These are phyloP conservation scores for Melanophora roralis DNA, from an alignment of 2,888 invertebrate genomes.

Conservation along the genomic window DNA sequence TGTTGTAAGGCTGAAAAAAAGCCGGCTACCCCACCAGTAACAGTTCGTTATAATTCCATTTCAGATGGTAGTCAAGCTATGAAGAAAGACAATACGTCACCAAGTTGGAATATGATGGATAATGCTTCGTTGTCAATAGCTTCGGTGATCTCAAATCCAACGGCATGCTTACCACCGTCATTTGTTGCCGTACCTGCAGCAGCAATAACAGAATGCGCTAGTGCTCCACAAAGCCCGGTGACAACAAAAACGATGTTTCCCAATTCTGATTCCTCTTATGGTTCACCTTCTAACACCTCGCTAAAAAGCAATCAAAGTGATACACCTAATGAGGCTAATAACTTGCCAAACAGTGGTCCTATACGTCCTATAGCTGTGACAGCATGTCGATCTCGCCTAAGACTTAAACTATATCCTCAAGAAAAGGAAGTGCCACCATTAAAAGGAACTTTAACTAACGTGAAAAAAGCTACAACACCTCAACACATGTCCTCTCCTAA, in stretches of 20 bases:
- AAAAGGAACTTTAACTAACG: conserved; percentile 39
- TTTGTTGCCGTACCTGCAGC: conserved; percentile 58
- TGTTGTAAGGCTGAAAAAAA: conserved; percentile 76
- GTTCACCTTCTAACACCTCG: conserved; percentile 73
- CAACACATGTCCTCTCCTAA: conserved; percentile 77
- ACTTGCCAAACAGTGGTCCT: conserved; percentile 63
- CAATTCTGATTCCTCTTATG: conserved; percentile 67
- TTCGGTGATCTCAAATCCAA: conserved; percentile 68
- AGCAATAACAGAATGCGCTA: conserved; percentile 71
- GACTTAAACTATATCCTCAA: conserved; percentile 75
- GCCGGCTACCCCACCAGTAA: conserved; percentile 74
- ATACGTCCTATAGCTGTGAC: conserved; percentile 76
- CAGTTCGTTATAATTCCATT: conserved; percentile 75
- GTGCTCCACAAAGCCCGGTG: conserved; percentile 76
- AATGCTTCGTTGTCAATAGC: conserved; percentile 68
- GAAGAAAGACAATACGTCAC: conserved; percentile 71
- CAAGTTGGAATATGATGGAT: conserved; percentile 71
- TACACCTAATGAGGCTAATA: conserved; percentile 57
- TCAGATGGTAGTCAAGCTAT: conserved; percentile 67
- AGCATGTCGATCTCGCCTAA: conserved; percentile 75
- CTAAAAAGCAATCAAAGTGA: conserved; percentile 71
- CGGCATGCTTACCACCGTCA: conserved; percentile 55
- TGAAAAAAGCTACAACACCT: conserved; percentile 71
- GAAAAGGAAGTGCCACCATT: conserved; percentile 70
- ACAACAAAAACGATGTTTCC: conserved; percentile 70